phyloP scores from a whole-genome alignment of 2,888 invertebrate species.

The Nemotelus nigrinus region DNA sequence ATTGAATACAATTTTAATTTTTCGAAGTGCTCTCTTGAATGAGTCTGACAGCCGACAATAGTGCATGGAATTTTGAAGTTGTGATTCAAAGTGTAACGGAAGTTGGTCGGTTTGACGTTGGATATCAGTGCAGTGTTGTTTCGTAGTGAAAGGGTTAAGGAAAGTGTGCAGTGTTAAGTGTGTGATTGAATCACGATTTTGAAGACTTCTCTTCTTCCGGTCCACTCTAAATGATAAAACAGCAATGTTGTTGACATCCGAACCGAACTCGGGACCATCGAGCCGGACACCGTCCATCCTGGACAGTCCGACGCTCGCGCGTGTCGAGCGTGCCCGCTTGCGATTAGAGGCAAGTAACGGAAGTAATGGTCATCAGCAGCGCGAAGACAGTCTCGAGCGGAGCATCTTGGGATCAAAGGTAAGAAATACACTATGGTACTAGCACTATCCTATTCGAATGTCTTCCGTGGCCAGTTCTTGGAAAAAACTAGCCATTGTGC shows the following conservation, averaged over 20 bases:
- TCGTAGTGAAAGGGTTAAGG: not conserved
- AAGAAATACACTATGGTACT: slow-evolving; percentile 37
- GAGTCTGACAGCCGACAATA: not conserved
- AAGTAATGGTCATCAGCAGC: slow-evolving; percentile 56
- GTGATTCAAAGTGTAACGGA: not conserved
- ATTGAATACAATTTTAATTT: not conserved
- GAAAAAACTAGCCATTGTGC: too few species aligned
- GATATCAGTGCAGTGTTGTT: slow-evolving; percentile 34
- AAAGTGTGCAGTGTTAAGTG: slow-evolving; percentile 7
- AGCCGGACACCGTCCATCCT: slow-evolving; percentile 67
- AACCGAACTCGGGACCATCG: slow-evolving; percentile 58
- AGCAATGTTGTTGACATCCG: slow-evolving; percentile 52
- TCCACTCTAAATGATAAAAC: not conserved
- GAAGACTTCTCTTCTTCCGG: not conserved
- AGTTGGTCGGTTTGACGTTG: not conserved
- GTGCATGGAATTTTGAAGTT: not conserved
- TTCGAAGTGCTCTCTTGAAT: too few species aligned
- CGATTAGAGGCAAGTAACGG: slow-evolving; percentile 65
- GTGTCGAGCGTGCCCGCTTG: slow-evolving; percentile 70
- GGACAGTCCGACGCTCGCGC: slow-evolving; percentile 70
- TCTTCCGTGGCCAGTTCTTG: too few species aligned
- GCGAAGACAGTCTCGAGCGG: slow-evolving; percentile 62
- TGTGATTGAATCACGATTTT: not conserved
- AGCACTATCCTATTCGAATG: too few species aligned
- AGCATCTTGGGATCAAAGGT: slow-evolving; percentile 61